A percentile compares a stretch with the other conserved stretches of the same genome.
Evolutionary conservation across 1,140 invertebrate genomes (phyloP).

Genomic region (Chironomus tepperi): DNA sequence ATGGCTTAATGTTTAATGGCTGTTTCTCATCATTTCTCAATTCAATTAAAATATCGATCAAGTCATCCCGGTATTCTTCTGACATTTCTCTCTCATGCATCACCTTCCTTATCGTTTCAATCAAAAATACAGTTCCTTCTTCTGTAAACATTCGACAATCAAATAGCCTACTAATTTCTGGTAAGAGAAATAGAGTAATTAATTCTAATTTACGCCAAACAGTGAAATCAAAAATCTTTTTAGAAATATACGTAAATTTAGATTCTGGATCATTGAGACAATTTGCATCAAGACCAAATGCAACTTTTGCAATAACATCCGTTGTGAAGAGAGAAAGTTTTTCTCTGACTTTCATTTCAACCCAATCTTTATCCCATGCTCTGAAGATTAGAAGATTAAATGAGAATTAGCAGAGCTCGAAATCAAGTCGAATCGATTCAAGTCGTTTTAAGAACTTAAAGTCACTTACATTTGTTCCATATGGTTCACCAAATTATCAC

Average conservation of each 20-base stretch:
- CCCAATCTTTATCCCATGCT: constrained; percentile 25
- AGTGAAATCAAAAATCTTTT: constrained; percentile 46
- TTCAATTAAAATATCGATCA: constrained; percentile 42
- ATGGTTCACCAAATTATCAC: constrained; percentile 30
- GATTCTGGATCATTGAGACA: constrained; percentile 43
- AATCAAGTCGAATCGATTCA: too few relatives aligned
- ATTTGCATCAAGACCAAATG: constrained; percentile 49
- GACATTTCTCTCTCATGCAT: constrained; percentile 34
- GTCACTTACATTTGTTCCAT: neutral
- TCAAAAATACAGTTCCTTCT: constrained; percentile 36
- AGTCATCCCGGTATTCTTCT: constrained; percentile 36
- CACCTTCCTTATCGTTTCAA: constrained; percentile 34
- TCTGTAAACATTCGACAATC: constrained; percentile 26
- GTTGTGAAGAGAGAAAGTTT: constrained; percentile 45
- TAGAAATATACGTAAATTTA: constrained; percentile 39
- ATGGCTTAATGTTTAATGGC: constrained; percentile 36
- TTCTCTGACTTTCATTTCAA: constrained; percentile 40
- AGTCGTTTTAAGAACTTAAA: too few relatives aligned
- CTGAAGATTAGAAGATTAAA: too few relatives aligned
- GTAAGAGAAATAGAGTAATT: constrained; percentile 41
- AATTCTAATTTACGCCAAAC: constrained; percentile 45
- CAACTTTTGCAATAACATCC: constrained; percentile 50
- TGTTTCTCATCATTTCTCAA: neutral
- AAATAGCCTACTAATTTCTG: constrained; percentile 32
- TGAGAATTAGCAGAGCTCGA: too few relatives aligned